These are phyloP conservation scores for Scelioninae gen. 1 DNA, from an alignment of 2,888 invertebrate species.

Conservation along the genomic window DNA sequence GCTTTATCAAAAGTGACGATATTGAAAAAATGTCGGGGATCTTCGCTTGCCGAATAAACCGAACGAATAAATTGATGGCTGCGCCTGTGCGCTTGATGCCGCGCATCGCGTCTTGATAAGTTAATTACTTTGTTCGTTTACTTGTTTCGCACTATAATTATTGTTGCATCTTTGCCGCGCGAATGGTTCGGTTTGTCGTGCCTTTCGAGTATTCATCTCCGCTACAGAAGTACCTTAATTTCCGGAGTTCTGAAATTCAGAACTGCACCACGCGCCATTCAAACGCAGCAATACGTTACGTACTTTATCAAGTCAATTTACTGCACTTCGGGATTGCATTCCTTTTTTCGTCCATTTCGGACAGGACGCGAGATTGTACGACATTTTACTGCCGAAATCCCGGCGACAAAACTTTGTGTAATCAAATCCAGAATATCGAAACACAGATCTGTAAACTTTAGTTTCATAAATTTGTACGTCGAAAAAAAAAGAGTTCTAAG, in stretches of 20 bases:
- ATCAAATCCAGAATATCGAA: no score
- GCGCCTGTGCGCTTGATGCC: neutral
- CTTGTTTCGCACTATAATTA: conserved; percentile 65
- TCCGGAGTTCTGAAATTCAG: conserved; percentile 68
- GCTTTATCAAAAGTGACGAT: conserved; percentile 79
- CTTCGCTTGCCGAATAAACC: conserved; percentile 63
- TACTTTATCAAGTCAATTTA: conserved; percentile 67
- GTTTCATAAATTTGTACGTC: no score
- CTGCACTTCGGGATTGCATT: conserved; percentile 48
- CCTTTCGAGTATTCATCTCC: conserved; percentile 68
- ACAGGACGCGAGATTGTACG: neutral
- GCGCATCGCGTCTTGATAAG: conserved; percentile 65
- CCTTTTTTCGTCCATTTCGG: conserved; percentile 27
- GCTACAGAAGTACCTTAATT: conserved; percentile 68
- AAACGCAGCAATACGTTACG: conserved; percentile 63
- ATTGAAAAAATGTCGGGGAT: conserved; percentile 71
- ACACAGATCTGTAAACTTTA: no score
- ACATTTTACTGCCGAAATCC: no score
- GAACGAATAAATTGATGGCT: conserved; percentile 79
- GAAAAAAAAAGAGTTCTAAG: no score
- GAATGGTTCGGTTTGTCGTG: conserved; percentile 56
- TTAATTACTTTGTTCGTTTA: conserved; percentile 62
- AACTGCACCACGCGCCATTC: conserved; percentile 57
- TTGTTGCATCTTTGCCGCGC: conserved; percentile 65
- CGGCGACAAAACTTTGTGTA: no score